phyloP scores from a whole-genome alignment of 1,140 invertebrate genomes.

The Chionoecetes opilio region DNA sequence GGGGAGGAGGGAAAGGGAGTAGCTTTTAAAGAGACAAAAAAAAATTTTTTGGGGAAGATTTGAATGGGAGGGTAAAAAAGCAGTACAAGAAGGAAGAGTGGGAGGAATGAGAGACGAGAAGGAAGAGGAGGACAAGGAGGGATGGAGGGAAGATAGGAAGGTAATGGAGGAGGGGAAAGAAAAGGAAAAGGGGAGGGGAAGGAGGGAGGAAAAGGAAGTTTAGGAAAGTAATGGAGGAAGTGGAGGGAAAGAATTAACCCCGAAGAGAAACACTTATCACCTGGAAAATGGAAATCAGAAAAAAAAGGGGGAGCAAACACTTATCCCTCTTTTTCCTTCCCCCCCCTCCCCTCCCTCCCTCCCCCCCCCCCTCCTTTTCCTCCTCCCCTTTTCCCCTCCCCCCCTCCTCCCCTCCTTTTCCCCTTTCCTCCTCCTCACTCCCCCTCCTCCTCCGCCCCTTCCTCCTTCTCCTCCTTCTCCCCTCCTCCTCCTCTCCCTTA shows the following conservation, averaged over 20 bases:
- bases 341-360: slow-evolving; percentile 2
- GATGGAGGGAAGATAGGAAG: background rate
- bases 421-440: background rate
- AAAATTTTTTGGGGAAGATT: background rate
- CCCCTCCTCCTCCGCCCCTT: background rate
- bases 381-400: background rate
- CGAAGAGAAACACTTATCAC: slow-evolving; percentile 51
- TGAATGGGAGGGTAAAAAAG: background rate
- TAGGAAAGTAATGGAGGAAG: background rate
- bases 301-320: background rate
- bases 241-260: slow-evolving; percentile 51
- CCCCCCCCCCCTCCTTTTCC: background rate
- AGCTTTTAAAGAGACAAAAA: background rate
- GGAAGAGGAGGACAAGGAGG: background rate
- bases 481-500: background rate
- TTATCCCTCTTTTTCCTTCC: slow-evolving; percentile 7
- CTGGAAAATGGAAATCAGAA: slow-evolving; percentile 52
- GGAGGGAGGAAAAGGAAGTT: background rate
- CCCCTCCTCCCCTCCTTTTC: background rate
- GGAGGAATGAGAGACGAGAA: background rate
- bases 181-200: background rate
- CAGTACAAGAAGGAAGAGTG: background rate
- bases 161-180: background rate
- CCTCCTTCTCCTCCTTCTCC: background rate
- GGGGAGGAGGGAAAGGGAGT: background rate